Conservation (phyloP, 1,140 invertebrate species). For the Vanessa tameamea region DNA sequence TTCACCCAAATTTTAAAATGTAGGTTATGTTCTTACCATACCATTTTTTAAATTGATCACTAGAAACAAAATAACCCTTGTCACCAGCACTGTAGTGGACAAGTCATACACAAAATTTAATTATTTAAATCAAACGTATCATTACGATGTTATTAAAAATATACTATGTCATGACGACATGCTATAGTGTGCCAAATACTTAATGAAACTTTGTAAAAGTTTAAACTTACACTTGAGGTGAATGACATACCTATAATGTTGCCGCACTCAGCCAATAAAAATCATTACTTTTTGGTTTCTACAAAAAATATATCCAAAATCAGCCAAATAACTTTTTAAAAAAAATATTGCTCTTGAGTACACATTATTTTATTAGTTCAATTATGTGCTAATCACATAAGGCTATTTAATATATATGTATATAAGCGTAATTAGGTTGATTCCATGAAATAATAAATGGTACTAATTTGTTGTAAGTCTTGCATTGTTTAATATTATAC, state of each 20-base stretch:
- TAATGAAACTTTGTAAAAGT: conserved; percentile 3
- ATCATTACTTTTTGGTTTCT: too few relatives aligned
- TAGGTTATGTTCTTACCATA: conserved; percentile 56
- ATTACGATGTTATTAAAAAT: conserved; percentile 8
- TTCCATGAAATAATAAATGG: too few relatives aligned
- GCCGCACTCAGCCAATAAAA: not conserved
- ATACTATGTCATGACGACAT: conserved; percentile 2
- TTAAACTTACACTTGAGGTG: not conserved
- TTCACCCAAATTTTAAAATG: conserved; percentile 33
- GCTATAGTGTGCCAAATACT: not conserved
- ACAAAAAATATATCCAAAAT: too few relatives aligned
- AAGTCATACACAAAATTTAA: conserved; percentile 47
- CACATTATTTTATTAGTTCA: too few relatives aligned
- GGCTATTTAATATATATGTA: too few relatives aligned
- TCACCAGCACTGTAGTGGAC: conserved; percentile 78
- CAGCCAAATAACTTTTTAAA: too few relatives aligned
- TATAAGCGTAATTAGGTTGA: too few relatives aligned
- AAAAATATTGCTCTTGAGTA: too few relatives aligned
- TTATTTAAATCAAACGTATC: conserved; percentile 32
- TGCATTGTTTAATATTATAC: too few relatives aligned
- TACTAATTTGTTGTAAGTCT: too few relatives aligned
- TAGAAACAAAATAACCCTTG: conserved; percentile 42
- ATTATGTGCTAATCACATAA: too few relatives aligned
- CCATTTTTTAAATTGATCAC: conserved; percentile 12
- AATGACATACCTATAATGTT: not conserved